phyloP scores from a whole-genome alignment of 2,113 vertebrate genomes.

The Entosphenus tridentatus region DNA sequence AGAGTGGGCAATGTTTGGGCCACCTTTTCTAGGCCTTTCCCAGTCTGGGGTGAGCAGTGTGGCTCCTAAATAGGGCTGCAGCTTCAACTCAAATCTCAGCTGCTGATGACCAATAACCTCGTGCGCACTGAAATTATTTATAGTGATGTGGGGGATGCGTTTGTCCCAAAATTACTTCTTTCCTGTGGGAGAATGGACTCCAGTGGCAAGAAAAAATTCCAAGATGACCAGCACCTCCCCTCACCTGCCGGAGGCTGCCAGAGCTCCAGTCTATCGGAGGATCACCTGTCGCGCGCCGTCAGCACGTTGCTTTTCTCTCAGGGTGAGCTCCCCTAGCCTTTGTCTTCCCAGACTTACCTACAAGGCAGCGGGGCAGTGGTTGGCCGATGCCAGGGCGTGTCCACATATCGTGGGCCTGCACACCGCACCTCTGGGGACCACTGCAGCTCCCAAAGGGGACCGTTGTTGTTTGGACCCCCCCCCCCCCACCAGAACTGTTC shows the following conservation, averaged over 20 bases:
- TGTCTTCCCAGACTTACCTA: background rate
- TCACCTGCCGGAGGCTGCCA: background rate
- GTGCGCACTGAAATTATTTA: background rate
- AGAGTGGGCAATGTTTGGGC: background rate
- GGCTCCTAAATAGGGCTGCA: background rate
- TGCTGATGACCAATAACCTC: background rate
- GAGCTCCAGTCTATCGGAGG: no score
- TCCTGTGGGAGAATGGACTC: background rate
- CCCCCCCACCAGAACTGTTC: background rate
- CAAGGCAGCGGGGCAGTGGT: background rate
- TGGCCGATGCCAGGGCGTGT: background rate
- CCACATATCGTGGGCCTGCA: background rate
- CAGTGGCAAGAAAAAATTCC: no score
- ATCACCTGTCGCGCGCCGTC: background rate
- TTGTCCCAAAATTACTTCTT: background rate
- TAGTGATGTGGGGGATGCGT: background rate
- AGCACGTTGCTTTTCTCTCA: background rate
- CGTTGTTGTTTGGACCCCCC: background rate
- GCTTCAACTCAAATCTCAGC: background rate
- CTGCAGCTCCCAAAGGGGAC: background rate
- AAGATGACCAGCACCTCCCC: background rate
- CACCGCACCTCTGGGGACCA: background rate
- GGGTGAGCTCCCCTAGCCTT: background rate
- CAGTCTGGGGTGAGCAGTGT: background rate
- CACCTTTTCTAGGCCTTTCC: background rate